These are phyloP conservation scores for Caracal caracal DNA, from an alignment of 2,113 vertebrate species.

Conservation along the genomic window DNA sequence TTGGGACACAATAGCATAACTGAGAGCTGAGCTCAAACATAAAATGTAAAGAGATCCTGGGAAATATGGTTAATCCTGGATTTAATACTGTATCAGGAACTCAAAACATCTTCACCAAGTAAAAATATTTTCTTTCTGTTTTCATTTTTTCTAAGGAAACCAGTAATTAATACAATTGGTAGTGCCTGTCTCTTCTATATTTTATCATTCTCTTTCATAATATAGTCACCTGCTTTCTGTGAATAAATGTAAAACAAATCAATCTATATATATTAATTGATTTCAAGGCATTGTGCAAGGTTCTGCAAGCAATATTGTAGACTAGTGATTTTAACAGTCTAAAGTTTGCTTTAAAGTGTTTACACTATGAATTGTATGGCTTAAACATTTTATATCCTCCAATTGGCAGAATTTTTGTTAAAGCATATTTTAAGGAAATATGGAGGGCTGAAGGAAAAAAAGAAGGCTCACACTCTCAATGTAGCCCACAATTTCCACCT, in stretches of 20 bases:
- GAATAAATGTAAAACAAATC: constrained; percentile 27
- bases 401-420: not conserved
- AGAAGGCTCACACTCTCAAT: not conserved
- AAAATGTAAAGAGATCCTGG: not conserved
- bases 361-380: not conserved
- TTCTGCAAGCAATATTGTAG: not conserved
- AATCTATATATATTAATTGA: not conserved
- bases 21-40: not conserved
- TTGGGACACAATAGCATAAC: not conserved
- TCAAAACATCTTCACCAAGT: not conserved
- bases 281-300: not conserved
- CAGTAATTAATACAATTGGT: not conserved
- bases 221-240: not conserved
- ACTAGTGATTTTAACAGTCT: not conserved
- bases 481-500: not conserved
- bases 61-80: not conserved
- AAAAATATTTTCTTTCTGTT: not conserved
- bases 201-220: constrained; percentile 36
- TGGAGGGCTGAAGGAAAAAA: not conserved
- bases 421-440: constrained; percentile 9
- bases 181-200: not conserved
- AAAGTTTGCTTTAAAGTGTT: not conserved
- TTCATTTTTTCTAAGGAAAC: constrained; percentile 1
- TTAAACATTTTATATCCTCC: not conserved
- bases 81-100: not conserved